These are phyloP conservation scores for Chlorocebus sabaeus DNA, from an alignment of 2,113 vertebrate genomes.

Conservation along the genomic window DNA sequence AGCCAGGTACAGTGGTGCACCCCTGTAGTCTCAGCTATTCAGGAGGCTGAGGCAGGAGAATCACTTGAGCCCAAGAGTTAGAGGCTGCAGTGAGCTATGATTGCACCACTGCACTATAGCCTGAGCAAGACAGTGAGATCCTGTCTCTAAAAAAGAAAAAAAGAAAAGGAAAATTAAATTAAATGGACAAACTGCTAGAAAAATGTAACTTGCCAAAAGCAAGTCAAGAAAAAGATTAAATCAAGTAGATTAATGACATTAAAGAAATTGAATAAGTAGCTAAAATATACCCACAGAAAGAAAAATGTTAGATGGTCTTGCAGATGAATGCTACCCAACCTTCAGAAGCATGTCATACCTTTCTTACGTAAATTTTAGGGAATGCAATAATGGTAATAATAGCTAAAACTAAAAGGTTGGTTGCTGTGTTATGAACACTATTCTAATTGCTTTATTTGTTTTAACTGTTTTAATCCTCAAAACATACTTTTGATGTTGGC, in stretches of 20 bases:
- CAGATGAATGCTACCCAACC: background rate
- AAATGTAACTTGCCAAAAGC: background rate
- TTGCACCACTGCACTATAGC: too few relatives aligned
- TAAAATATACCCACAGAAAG: background rate
- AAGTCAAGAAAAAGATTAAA: background rate
- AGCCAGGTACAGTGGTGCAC: too few relatives aligned
- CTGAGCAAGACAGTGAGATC: too few relatives aligned
- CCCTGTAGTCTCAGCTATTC: too few relatives aligned
- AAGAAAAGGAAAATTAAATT: background rate
- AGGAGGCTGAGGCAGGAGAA: too few relatives aligned
- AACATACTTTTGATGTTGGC: background rate
- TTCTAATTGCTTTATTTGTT: background rate
- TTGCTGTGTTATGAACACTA: background rate
- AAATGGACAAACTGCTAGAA: slow-evolving; percentile 6
- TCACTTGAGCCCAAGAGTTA: too few relatives aligned
- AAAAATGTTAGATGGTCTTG: background rate
- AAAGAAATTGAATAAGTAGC: background rate
- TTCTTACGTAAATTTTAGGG: background rate
- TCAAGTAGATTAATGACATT: background rate
- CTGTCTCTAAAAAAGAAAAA: too few relatives aligned
- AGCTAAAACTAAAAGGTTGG: background rate
- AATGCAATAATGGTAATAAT: background rate
- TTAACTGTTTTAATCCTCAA: background rate
- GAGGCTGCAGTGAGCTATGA: too few relatives aligned
- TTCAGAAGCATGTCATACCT: background rate